A percentile compares a stretch with the other conserved stretches of the same genome.
phyloP scores from a whole-genome alignment of 2,113 vertebrate species.

The Brienomyrus brachyistius region DNA sequence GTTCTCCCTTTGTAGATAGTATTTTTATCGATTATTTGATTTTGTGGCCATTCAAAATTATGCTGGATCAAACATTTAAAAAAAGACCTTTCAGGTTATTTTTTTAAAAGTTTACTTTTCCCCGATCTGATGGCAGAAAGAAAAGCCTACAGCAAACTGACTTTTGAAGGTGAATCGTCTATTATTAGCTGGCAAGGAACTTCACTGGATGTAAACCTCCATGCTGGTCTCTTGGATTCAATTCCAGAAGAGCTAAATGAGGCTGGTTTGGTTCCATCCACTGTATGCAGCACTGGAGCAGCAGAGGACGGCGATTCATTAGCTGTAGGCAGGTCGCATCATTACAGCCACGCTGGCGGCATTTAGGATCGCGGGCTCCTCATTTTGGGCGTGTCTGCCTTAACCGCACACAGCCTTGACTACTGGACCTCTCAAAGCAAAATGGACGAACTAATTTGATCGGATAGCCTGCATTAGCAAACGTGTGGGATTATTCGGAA shows the following conservation, averaged over 20 bases:
- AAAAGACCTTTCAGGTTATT: neutral
- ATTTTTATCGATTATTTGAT: neutral
- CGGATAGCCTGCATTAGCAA: neutral
- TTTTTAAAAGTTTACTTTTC: neutral
- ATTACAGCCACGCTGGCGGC: neutral
- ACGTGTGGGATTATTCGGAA: neutral
- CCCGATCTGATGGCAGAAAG: neutral
- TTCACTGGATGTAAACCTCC: slow-evolving; percentile 16
- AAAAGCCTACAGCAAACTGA: neutral
- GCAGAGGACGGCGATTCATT: neutral
- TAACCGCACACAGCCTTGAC: neutral
- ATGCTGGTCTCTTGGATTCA: slow-evolving; percentile 13
- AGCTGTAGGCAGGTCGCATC: slow-evolving; percentile 21
- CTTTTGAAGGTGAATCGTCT: slow-evolving; percentile 24
- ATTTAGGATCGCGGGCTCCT: neutral
- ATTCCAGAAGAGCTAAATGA: slow-evolving; percentile 16
- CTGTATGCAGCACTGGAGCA: neutral
- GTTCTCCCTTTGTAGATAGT: neutral
- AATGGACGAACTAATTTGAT: neutral
- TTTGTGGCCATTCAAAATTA: neutral
- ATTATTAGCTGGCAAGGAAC: slow-evolving; percentile 21
- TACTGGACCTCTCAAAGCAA: neutral
- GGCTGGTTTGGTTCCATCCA: slow-evolving; percentile 25
- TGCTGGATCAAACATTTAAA: neutral
- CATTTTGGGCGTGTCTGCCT: neutral